A percentile compares a stretch with the other conserved stretches of the same genome.
Conservation (phyloP, 2,113 vertebrate genomes). For the Okapia johnstoni region DNA sequence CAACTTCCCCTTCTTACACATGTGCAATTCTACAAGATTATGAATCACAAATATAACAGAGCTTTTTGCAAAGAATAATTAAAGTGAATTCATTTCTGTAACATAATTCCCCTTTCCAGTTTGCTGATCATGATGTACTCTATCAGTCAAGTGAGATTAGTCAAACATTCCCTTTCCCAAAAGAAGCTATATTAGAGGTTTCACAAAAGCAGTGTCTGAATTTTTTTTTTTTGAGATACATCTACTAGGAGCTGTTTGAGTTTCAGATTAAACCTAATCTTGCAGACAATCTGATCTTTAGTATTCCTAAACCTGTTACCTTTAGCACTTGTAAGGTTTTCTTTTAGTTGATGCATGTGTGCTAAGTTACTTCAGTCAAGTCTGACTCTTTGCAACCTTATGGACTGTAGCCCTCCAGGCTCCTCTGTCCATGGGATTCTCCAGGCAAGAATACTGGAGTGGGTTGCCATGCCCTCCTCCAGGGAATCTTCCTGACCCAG, state of each 20-base stretch:
- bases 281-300: neutral
- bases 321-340: neutral
- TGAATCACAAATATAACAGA: conserved; percentile 31
- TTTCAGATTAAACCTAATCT: conserved; percentile 28
- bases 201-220: neutral
- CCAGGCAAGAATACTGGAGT: neutral
- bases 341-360: neutral
- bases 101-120: neutral
- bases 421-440: neutral
- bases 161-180: conserved; percentile 13
- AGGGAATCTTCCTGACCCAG: neutral
- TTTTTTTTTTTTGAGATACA: neutral
- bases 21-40: neutral
- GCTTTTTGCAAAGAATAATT: neutral
- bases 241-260: neutral
- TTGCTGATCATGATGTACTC: neutral
- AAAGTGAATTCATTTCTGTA: conserved; percentile 28
- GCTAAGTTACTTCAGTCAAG: neutral
- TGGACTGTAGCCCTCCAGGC: neutral
- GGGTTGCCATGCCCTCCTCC: neutral
- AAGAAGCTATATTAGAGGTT: neutral
- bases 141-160: neutral
- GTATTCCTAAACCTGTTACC: neutral
- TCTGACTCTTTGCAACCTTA: neutral
- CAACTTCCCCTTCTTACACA: neutral